Percentiles rank a stretch among this genome's conserved stretches.
Conservation (phyloP, 1,140 invertebrate species). For the Tetranychus urticae region DNA sequence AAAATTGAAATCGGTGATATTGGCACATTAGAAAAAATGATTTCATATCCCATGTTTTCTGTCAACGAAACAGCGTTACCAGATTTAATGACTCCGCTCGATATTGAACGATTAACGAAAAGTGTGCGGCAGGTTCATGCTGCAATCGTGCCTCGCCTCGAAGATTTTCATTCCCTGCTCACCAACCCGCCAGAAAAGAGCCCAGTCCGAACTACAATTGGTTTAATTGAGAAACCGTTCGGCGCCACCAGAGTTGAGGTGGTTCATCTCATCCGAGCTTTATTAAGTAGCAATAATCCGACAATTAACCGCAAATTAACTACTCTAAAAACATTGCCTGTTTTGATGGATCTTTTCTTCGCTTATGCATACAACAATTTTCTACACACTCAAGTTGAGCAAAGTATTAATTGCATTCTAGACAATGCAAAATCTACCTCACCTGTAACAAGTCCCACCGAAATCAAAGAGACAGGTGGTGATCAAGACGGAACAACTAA, state of each 20-base stretch:
- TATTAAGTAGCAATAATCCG: constrained; percentile 38
- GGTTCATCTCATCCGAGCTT: constrained; percentile 38
- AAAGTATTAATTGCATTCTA: constrained; percentile 29
- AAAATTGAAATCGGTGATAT: background rate
- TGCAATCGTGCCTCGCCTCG: constrained; percentile 37
- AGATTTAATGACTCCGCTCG: constrained; percentile 20
- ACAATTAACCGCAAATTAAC: constrained; percentile 28
- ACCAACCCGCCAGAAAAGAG: constrained; percentile 40
- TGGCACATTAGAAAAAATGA: background rate
- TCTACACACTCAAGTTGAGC: constrained; percentile 56
- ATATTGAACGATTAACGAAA: constrained; percentile 25
- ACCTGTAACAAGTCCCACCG: background rate
- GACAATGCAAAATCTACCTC: constrained; percentile 4
- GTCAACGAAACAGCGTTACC: constrained; percentile 8
- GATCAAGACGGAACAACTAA: background rate
- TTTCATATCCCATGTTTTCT: constrained; percentile 12
- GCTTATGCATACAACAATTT: constrained; percentile 67
- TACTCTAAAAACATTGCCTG: constrained; percentile 31
- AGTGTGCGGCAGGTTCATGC: constrained; percentile 30
- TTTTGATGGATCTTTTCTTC: constrained; percentile 52
- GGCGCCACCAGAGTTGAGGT: constrained; percentile 49
- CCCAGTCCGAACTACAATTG: constrained; percentile 35
- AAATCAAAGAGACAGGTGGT: background rate
- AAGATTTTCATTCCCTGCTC: constrained; percentile 42
- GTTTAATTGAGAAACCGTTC: constrained; percentile 39